Evolutionary conservation across 2,113 vertebrate species (phyloP).

Genomic region (Pseudopipra pipra): DNA sequence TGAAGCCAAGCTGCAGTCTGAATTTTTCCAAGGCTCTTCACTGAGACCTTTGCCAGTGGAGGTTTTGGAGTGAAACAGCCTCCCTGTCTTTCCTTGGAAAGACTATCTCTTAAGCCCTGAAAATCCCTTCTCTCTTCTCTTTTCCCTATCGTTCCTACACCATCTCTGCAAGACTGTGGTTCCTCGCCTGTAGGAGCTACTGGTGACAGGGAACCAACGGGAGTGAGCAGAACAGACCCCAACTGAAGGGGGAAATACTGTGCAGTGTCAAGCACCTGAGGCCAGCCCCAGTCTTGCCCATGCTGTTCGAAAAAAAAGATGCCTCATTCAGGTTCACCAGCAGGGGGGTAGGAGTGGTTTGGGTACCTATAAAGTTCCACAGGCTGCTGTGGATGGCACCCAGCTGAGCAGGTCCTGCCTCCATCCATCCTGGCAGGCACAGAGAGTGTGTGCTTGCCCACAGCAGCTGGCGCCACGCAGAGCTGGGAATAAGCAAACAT

Average conservation of each 20-base stretch:
- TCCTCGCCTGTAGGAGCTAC: background rate
- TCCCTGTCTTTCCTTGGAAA: background rate
- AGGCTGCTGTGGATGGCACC: background rate
- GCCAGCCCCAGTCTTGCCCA: background rate
- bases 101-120: background rate
- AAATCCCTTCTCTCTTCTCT: background rate
- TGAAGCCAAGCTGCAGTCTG: background rate
- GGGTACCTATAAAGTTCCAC: background rate
- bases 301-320: rapidly evolving
- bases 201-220: rapidly evolving
- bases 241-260: background rate
- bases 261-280: background rate
- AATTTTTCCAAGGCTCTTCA: background rate
- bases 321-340: background rate
- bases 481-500: background rate
- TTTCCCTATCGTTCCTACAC: background rate
- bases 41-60: background rate
- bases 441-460: background rate
- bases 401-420: background rate
- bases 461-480: background rate
- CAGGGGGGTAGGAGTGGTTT: background rate
- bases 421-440: background rate
- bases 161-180: background rate
- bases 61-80: background rate
- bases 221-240: rapidly evolving